Base-by-base conservation (phyloP, 2,113 vertebrate genomes). In the Macrotis lagotis region DNA sequence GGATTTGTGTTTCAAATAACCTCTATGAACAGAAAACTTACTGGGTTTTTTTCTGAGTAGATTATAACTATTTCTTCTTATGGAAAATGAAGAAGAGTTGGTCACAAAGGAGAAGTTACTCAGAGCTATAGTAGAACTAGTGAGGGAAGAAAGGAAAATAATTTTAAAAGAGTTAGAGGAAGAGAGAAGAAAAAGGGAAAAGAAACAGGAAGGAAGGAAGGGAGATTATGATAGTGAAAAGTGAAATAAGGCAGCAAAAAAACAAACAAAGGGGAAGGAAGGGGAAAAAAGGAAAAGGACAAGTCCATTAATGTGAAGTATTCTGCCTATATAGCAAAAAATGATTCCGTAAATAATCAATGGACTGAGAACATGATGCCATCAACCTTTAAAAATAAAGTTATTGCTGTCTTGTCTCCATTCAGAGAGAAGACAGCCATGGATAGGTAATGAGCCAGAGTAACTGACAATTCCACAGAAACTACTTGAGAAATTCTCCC, bases 391-490 rank as follows among this genome's bases (percentile, higher is more conserved):
- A 83, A 83, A 83, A 83, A 83, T 83, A 44, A 83, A 83, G 37
- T 44, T 83, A 83, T 22, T 83, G 66, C 66, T 83, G 48, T 94
- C 48, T 94, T 28, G 90, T 28, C 10, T 48, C 90, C 48, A 90
- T 89, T 51, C 37, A 89, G 88, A 91, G n/a, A 93, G 24, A 48
- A 97, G 47, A 50, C 25, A 95, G 91, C 92, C 96, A 96, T 83
- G 48, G 25, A 66, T 51, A 92, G 52, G 88, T 97, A 96, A 97
- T 97, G 31, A 95, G 94, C 94, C 90, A 93, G 94, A 94, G 96
- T 96, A 95, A 48, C 93, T 28, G 24, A 53, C 94, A 93, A 44
- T 96, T 96, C n/a, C 91, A 97, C 11, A 91, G 91, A 92, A 96
- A 91, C 22, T 37, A 19, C 22, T 92, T 52, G 24, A 51, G 74